Percentiles rank a stretch among this genome's conserved stretches.
These are phyloP conservation scores for Trinorchestia longiramus DNA, from an alignment of 1,140 invertebrate genomes.

Conservation along the genomic window DNA sequence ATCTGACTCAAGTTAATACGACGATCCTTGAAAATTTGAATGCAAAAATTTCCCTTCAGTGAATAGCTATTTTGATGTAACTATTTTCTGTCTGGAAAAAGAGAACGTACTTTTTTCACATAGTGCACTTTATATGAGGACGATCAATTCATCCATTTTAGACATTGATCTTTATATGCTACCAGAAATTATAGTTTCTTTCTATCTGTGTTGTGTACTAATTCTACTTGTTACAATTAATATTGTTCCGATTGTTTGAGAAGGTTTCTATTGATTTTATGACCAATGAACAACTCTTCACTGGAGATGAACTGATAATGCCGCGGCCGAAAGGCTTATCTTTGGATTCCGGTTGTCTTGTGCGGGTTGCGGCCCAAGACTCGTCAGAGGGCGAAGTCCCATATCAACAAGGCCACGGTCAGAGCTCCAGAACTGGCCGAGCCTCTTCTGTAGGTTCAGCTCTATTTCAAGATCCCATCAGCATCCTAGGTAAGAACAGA, in stretches of 20 bases:
- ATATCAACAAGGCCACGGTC: neutral
- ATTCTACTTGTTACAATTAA: neutral
- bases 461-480: conserved; percentile 60
- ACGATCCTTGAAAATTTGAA: neutral
- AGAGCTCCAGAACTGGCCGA: neutral
- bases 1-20: neutral
- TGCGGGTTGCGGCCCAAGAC: neutral
- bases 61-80: neutral
- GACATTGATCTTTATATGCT: neutral
- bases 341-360: conserved; percentile 20
- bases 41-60: neutral
- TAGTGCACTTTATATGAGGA: neutral
- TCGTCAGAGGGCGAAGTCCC: neutral
- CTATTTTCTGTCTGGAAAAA: neutral
- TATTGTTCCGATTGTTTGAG: neutral
- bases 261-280: neutral
- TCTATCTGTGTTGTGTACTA: too few species aligned
- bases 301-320: conserved; percentile 7
- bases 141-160: neutral
- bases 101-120: neutral
- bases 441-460: conserved; percentile 21
- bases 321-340: conserved; percentile 32
- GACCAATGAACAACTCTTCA: neutral
- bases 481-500: conserved; percentile 63
- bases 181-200: too few species aligned